Percentiles rank a stretch among this genome's conserved stretches.
phyloP scores from a whole-genome alignment of 2,888 invertebrate genomes.

The Ecdyonurus torrentis region DNA sequence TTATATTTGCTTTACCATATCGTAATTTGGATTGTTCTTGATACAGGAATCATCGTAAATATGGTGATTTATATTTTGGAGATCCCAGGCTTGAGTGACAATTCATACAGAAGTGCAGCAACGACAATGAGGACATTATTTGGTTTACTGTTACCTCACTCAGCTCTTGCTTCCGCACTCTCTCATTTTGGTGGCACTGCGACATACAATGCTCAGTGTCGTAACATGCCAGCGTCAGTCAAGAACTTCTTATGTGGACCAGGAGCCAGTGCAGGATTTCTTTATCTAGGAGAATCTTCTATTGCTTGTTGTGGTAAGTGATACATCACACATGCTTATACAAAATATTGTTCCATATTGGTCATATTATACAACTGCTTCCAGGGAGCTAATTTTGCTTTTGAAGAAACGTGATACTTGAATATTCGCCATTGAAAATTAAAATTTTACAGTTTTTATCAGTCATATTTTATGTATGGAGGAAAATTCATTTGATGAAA shows the following conservation, averaged over 20 bases:
- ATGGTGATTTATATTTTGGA: slow-evolving; percentile 12
- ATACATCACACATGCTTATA: too few species aligned
- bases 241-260: slow-evolving; percentile 11
- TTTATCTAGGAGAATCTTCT: slow-evolving; percentile 10
- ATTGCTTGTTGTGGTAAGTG: slow-evolving; percentile 6
- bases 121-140: slow-evolving; percentile 6
- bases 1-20: too few species aligned
- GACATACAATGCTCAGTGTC: slow-evolving; percentile 12
- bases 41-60: slow-evolving; percentile 12
- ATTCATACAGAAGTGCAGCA: slow-evolving; percentile 8
- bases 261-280: slow-evolving; percentile 1
- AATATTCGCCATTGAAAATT: too few species aligned
- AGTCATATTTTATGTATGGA: too few species aligned
- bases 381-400: too few species aligned
- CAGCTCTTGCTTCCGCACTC: slow-evolving; percentile 11
- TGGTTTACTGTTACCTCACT: slow-evolving; percentile 12
- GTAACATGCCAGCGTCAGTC: slow-evolving; percentile 9
- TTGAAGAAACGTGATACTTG: too few species aligned
- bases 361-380: too few species aligned
- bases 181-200: slow-evolving; percentile 11
- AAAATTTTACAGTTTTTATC: too few species aligned
- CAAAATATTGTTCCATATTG: too few species aligned
- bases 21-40: too few species aligned
- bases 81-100: neutral
- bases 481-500: too few species aligned